Percentiles rank a stretch among this genome's conserved stretches.
Conservation (phyloP, 2,113 vertebrate species). For the Anarrhichthys ocellatus region DNA sequence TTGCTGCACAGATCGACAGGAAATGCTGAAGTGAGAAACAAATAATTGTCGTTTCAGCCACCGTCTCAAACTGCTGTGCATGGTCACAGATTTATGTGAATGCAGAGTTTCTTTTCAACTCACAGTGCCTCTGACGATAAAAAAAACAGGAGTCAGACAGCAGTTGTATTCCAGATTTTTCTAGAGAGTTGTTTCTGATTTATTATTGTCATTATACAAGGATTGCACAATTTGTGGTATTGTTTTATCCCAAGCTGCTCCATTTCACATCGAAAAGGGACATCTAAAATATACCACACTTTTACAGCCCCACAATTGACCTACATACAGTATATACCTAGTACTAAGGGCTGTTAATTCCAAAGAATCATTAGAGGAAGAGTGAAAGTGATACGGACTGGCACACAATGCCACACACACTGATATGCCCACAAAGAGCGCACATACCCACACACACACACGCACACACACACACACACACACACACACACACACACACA, state of each 20-base stretch:
- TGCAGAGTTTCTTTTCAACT: slow-evolving; percentile 20
- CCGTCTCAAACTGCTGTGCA: neutral
- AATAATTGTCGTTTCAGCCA: neutral
- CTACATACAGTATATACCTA: slow-evolving; percentile 29
- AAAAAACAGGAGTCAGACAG: slow-evolving; percentile 22
- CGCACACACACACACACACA: slow-evolving; percentile 51
- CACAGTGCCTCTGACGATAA: slow-evolving; percentile 12
- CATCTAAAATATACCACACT: slow-evolving; percentile 21
- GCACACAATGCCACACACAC: slow-evolving; percentile 49
- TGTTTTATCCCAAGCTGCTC: neutral
- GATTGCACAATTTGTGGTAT: neutral
- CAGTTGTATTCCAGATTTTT: neutral
- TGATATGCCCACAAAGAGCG: slow-evolving; percentile 28
- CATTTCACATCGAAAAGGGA: neutral
- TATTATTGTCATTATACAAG: neutral
- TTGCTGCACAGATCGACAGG: neutral
- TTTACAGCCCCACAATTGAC: slow-evolving; percentile 14
- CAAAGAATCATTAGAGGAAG: slow-evolving; percentile 57
- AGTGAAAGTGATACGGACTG: slow-evolving; percentile 62
- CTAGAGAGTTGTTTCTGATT: neutral
- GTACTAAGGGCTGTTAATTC: slow-evolving; percentile 53
- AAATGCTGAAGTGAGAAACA: neutral
- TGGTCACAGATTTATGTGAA: slow-evolving; percentile 7
- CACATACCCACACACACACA: slow-evolving; percentile 49
- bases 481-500: slow-evolving; percentile 49